Percentiles rank a stretch among this genome's conserved stretches.
These are phyloP conservation scores for Acipenser ruthenus DNA, from an alignment of 2,797 vertebrate species.

Conservation along the genomic window DNA sequence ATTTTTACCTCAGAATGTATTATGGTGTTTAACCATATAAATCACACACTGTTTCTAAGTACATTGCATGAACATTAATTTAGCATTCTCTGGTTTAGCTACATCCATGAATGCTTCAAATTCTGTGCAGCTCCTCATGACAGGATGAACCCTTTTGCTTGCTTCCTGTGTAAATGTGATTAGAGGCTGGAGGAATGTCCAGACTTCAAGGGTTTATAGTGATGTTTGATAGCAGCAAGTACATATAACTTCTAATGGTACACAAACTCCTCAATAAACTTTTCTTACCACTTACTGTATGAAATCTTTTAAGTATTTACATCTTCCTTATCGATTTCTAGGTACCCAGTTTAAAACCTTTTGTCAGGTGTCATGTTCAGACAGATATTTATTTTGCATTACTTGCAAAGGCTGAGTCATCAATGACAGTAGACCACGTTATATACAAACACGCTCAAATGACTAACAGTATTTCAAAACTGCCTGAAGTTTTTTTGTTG, in stretches of 20 bases:
- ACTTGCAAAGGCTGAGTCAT: no score
- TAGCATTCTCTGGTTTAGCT: conserved; percentile 21
- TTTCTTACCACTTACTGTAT: neutral
- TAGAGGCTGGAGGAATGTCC: conserved; percentile 17
- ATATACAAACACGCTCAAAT: no score
- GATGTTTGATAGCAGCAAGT: conserved; percentile 2
- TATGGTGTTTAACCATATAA: no score
- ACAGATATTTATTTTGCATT: no score
- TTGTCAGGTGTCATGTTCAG: no score
- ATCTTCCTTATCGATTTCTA: no score
- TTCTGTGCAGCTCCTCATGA: conserved; percentile 9
- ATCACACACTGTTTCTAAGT: no score
- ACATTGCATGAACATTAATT: conserved; percentile 18
- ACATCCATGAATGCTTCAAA: neutral
- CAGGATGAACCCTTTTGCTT: conserved; percentile 16
- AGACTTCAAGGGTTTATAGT: conserved; percentile 34
- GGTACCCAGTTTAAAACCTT: no score
- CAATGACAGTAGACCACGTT: no score
- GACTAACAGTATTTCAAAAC: no score
- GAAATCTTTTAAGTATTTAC: neutral
- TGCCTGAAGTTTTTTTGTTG: no score
- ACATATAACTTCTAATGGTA: conserved; percentile 4
- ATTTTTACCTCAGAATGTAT: no score
- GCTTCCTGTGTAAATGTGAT: conserved; percentile 40
- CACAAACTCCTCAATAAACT: conserved; percentile 13